Conservation (phyloP, 1,140 invertebrate genomes). For the Rhizoglyphus robini region DNA sequence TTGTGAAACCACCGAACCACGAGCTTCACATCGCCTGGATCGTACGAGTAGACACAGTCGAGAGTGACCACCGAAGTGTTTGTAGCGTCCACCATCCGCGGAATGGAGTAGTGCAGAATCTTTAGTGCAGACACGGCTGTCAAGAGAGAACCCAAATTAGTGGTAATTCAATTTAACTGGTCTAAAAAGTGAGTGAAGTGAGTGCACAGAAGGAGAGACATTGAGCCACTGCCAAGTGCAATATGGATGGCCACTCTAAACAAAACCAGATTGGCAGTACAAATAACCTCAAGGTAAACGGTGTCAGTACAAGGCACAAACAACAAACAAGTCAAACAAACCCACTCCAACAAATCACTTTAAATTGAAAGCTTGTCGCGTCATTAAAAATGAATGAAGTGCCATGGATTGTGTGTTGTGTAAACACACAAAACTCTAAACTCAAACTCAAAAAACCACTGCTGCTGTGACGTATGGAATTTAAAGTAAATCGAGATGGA, state of each 20-base stretch:
- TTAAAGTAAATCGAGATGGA: too few relatives aligned
- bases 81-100: background rate
- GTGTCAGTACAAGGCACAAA: too few relatives aligned
- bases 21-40: conserved; percentile 24
- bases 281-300: too few relatives aligned
- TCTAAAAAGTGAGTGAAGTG: too few relatives aligned
- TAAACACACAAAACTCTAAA: background rate
- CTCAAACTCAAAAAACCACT: too few relatives aligned
- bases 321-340: too few relatives aligned
- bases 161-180: too few relatives aligned
- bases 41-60: conserved; percentile 30
- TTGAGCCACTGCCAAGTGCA: too few relatives aligned
- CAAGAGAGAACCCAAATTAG: background rate
- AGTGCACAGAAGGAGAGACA: too few relatives aligned
- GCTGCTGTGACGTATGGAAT: too few relatives aligned
- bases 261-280: too few relatives aligned
- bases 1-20: conserved; percentile 32
- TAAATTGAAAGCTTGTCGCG: background rate
- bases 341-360: background rate
- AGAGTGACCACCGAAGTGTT: conserved; percentile 21
- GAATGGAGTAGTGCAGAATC: background rate
- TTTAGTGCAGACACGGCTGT: background rate
- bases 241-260: too few relatives aligned
- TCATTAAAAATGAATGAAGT: background rate
- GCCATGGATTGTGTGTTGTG: background rate